Evolutionary conservation across 35 echinoderm and acorn worm species (phyloP).

Genomic region (Ophioderma brevispina): DNA sequence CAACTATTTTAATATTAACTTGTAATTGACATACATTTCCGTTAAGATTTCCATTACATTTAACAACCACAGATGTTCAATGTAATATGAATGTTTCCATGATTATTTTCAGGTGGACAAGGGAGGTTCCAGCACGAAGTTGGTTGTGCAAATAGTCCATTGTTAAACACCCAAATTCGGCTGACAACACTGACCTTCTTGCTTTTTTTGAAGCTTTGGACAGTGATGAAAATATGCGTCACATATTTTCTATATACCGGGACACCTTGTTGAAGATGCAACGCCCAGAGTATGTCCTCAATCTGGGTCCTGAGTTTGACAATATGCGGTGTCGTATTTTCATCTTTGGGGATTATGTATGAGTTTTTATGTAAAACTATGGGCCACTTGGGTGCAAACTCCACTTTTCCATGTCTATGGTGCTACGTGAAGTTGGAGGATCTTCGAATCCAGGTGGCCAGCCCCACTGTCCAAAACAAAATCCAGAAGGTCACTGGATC

Average conservation of each 20-base stretch:
- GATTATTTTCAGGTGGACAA: background rate
- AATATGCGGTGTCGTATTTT: background rate
- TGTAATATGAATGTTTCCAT: background rate
- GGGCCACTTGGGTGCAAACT: slow-evolving; percentile 11
- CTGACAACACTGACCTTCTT: slow-evolving; percentile 6
- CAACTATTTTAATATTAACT: background rate
- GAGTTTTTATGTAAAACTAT: slow-evolving; percentile 16
- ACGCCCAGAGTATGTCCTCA: background rate
- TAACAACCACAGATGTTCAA: background rate
- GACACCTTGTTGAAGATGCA: background rate
- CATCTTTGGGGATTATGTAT: slow-evolving; percentile 52
- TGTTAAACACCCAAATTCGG: background rate
- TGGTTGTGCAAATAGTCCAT: background rate
- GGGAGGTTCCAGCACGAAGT: background rate
- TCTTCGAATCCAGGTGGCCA: background rate
- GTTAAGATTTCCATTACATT: background rate
- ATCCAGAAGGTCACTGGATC: background rate
- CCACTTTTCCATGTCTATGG: slow-evolving; percentile 34
- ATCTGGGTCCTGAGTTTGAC: background rate
- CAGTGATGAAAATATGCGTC: background rate
- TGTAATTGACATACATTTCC: background rate
- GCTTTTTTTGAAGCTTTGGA: background rate
- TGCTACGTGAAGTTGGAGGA: slow-evolving; percentile 8
- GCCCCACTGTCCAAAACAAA: slow-evolving; percentile 8
- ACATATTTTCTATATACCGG: background rate